Evolutionary conservation across 2,797 vertebrate species (phyloP).

Genomic region (Rhinatrema bivittatum): DNA sequence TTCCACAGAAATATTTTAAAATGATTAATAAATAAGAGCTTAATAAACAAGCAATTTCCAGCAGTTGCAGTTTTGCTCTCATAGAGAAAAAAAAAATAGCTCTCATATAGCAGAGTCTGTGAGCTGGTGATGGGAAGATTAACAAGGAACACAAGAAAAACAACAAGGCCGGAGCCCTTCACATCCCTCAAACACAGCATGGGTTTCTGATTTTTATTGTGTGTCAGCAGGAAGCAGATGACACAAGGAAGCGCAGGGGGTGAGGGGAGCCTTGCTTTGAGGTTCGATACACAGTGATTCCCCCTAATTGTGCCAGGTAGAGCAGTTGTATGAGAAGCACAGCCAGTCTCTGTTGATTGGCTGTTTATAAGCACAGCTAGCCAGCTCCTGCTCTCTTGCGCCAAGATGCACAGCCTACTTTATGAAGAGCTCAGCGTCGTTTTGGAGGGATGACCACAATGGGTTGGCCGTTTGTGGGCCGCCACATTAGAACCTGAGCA

Average conservation of each 20-base stretch:
- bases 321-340: conserved; percentile 69
- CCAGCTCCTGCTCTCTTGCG: neutral
- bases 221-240: conserved; percentile 25
- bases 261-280: conserved; percentile 15
- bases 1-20: too few relatives aligned
- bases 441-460: conserved; percentile 93
- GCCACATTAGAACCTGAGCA: conserved; percentile 98
- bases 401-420: conserved; percentile 24
- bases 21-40: conserved; percentile 13
- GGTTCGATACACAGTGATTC: conserved; percentile 81
- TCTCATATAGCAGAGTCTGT: conserved; percentile 24
- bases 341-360: conserved; percentile 21
- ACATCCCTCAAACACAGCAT: conserved; percentile 13
- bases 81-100: conserved; percentile 22
- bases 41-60: too few relatives aligned
- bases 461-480: conserved; percentile 77
- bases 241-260: conserved; percentile 18
- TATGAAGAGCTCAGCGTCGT: conserved; percentile 62
- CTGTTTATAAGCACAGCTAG: too few relatives aligned
- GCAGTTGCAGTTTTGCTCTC: conserved; percentile 1
- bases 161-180: neutral
- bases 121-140: conserved; percentile 22
- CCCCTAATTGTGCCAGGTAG: conserved; percentile 75
- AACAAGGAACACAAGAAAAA: conserved; percentile 19
- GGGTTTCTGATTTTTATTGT: too few relatives aligned